Base-by-base conservation (phyloP, 35 echinoderm and acorn worm genomes). In the Holothuria glaberrima region DNA sequence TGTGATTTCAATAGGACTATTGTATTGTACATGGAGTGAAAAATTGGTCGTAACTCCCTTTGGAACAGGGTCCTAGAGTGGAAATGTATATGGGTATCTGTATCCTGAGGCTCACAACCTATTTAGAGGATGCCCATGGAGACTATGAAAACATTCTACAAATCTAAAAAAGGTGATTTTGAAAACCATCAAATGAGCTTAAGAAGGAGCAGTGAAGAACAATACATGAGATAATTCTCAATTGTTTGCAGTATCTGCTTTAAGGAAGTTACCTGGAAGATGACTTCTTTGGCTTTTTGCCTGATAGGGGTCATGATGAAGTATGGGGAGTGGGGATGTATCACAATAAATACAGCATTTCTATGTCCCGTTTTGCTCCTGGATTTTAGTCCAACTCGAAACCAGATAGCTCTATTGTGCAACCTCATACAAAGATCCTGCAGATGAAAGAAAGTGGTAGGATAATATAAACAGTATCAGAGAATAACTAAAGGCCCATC, bases 281-380 rank as follows among this genome's bases (percentile, higher is more conserved):
- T 59, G 12, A 29, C 32, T 35, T 83, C 59, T 63, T 60, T 83
- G 19, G 66, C 84, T 35, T 87, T 87, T 61, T 70, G 36, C 19
- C 41, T 16, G 20, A 87, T 58, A 32, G 30, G 12, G 6, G 84
- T 45, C 9, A 29, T 46, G 32, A 87, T 22, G 35, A 87, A 28
- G 38, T 87, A 87, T 16, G 61, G 65, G 34, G 84, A 87, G 35
- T 70, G 84, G 16, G 84, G 84, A 52, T 87, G 84, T 26, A 87
- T 69, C 29, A 87, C 62, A 64, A 87, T 87, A 32, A 87, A 87
- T 34, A 87, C 65, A 20, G 84, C 30, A 52, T 87, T 87, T 16
- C 84, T 46, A 62, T 32, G 41, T 27, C 19, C 17, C 7, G 3
- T 70, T 28, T 22, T 29, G 44, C 19, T 70, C 19, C 66, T 87